phyloP scores from a whole-genome alignment of 2,888 invertebrate genomes.

The Drosophila stalkeri region DNA sequence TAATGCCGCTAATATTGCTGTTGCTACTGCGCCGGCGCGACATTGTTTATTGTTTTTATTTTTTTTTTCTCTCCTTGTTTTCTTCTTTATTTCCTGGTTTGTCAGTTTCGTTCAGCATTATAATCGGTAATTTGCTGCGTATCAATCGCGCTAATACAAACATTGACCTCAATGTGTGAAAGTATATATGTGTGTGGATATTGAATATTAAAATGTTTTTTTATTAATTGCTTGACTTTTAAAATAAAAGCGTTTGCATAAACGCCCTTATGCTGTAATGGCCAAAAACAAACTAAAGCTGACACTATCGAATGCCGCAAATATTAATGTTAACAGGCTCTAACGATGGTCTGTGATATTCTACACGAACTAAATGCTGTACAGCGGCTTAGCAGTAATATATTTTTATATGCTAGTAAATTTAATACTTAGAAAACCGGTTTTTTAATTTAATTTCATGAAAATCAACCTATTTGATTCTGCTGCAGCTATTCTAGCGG shows the following conservation, averaged over 20 bases:
- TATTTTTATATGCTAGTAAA: background rate
- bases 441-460: background rate
- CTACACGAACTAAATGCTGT: background rate
- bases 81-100: constrained; percentile 70
- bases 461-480: background rate
- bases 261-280: background rate
- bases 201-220: background rate
- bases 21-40: constrained; percentile 36
- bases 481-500: background rate
- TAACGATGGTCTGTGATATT: background rate
- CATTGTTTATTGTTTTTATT: constrained; percentile 60
- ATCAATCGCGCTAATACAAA: constrained; percentile 42
- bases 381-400: background rate
- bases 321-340: background rate
- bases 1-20: constrained; percentile 32
- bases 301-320: background rate
- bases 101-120: constrained; percentile 54
- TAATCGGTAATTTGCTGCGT: constrained; percentile 59
- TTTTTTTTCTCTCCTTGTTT: no score
- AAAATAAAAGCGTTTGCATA: background rate
- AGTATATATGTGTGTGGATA: constrained; percentile 15
- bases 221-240: background rate
- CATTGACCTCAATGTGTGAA: constrained; percentile 69
- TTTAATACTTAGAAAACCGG: background rate
- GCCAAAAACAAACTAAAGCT: background rate